Conservation (phyloP, 64 coral and sea anemone species). For the Stichodactyla helianthus region DNA sequence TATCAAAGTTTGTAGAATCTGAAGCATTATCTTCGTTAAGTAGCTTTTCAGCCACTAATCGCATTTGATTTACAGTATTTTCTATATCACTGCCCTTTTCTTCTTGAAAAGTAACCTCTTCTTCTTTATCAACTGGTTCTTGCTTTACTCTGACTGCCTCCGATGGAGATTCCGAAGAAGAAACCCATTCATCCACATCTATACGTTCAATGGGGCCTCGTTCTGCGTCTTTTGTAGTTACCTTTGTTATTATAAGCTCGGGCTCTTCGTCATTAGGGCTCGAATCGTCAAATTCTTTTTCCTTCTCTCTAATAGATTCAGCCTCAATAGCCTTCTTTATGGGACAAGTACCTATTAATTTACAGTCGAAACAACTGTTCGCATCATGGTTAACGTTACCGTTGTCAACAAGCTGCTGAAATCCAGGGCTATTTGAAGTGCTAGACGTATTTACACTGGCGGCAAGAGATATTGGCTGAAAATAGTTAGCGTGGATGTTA, state of each 20-base stretch:
- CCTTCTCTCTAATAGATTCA: neutral
- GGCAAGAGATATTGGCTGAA: neutral
- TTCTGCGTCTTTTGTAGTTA: conserved; percentile 9
- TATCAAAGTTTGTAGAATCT: neutral
- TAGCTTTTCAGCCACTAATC: neutral
- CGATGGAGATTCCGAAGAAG: neutral
- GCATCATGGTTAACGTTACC: neutral
- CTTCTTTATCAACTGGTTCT: neutral
- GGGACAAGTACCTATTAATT: neutral
- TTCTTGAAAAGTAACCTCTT: neutral
- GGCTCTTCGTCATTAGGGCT: neutral
- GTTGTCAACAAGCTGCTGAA: neutral
- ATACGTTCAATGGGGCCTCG: conserved; percentile 3
- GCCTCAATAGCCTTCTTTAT: neutral
- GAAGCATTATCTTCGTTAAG: neutral
- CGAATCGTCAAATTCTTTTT: neutral
- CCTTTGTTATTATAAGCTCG: conserved; percentile 7
- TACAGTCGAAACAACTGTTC: neutral
- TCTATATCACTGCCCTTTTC: neutral
- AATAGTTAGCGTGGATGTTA: neutral
- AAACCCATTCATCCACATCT: conserved; percentile 10
- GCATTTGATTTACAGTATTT: conserved; percentile 3
- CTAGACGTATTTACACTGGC: neutral
- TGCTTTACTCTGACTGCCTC: neutral
- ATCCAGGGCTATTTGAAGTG: neutral